Evolutionary conservation across 1,140 invertebrate genomes (phyloP).

Genomic region (Charaxes varanes): DNA sequence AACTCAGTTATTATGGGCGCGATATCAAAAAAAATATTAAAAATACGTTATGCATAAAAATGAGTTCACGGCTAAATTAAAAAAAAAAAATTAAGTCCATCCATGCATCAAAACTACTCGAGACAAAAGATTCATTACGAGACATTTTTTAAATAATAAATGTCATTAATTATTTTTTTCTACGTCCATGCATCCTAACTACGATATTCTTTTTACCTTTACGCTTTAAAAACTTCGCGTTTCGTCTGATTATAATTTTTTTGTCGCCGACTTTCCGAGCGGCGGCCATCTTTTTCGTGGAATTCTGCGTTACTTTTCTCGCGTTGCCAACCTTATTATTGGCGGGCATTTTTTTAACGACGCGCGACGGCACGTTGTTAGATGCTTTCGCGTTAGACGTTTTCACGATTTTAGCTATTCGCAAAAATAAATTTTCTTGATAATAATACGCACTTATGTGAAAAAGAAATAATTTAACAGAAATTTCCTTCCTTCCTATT

Average conservation of each 20-base stretch:
- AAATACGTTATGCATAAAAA: too few relatives aligned
- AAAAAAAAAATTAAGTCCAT: too few relatives aligned
- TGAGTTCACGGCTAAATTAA: too few relatives aligned
- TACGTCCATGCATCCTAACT: slow-evolving; percentile 21
- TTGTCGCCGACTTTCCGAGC: slow-evolving; percentile 38
- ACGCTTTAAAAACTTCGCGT: slow-evolving; percentile 48
- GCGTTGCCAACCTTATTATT: slow-evolving; percentile 19
- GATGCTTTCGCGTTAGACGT: slow-evolving; percentile 15
- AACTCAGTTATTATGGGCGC: too few relatives aligned
- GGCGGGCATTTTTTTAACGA: slow-evolving; percentile 23
- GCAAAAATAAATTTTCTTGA: slow-evolving; percentile 9
- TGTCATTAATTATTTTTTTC: background rate
- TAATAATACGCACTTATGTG: too few relatives aligned
- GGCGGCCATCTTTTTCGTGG: slow-evolving; percentile 24
- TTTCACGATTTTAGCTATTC: slow-evolving; percentile 27
- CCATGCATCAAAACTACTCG: slow-evolving; percentile 20
- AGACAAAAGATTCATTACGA: too few relatives aligned
- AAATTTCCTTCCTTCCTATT: too few relatives aligned
- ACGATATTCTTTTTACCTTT: slow-evolving; percentile 41
- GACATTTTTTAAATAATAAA: background rate
- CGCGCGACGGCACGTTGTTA: slow-evolving; percentile 18
- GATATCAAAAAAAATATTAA: too few relatives aligned
- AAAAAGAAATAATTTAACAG: too few relatives aligned
- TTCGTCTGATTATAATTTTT: slow-evolving; percentile 36
- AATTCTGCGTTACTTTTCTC: slow-evolving; percentile 24